These are phyloP conservation scores for Ramphastos sulfuratus DNA, from an alignment of 2,113 vertebrate species.

Conservation along the genomic window DNA sequence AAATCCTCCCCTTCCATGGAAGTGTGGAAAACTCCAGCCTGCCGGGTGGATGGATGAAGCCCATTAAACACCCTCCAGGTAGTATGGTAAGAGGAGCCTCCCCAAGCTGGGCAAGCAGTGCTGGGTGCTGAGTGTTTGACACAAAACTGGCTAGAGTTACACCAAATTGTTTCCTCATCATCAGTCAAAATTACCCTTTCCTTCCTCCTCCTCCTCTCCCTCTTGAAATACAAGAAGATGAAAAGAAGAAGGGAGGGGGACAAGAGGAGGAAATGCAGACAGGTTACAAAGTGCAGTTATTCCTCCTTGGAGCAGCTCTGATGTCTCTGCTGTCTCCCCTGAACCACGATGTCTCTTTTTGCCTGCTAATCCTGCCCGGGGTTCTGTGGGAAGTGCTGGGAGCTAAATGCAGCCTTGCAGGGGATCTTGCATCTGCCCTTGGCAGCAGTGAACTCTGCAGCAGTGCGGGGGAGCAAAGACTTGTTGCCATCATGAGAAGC, in stretches of 20 bases:
- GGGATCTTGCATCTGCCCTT: neutral
- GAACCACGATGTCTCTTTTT: neutral
- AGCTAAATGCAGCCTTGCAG: neutral
- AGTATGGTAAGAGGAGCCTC: neutral
- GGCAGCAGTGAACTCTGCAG: neutral
- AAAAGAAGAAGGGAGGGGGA: neutral
- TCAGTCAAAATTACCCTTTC: slow-evolving; percentile 38
- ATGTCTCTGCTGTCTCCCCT: no score
- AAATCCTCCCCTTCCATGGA: neutral
- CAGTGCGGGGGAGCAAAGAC: neutral
- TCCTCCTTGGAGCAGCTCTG: neutral
- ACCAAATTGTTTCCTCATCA: neutral
- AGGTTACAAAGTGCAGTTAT: neutral
- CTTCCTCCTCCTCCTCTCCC: slow-evolving; percentile 1
- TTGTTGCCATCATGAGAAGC: rapidly evolving
- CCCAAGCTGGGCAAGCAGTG: neutral
- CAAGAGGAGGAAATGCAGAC: neutral
- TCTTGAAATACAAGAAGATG: slow-evolving; percentile 34
- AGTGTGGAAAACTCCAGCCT: neutral
- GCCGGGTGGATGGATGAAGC: neutral
- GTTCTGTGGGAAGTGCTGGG: neutral
- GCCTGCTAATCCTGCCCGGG: rapidly evolving
- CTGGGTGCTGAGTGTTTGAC: slow-evolving; percentile 49
- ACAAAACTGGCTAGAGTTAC: slow-evolving; percentile 18
- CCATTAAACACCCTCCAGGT: slow-evolving; percentile 8